Base-by-base conservation (phyloP, 1,140 invertebrate genomes). In the Nephila pilipes region DNA sequence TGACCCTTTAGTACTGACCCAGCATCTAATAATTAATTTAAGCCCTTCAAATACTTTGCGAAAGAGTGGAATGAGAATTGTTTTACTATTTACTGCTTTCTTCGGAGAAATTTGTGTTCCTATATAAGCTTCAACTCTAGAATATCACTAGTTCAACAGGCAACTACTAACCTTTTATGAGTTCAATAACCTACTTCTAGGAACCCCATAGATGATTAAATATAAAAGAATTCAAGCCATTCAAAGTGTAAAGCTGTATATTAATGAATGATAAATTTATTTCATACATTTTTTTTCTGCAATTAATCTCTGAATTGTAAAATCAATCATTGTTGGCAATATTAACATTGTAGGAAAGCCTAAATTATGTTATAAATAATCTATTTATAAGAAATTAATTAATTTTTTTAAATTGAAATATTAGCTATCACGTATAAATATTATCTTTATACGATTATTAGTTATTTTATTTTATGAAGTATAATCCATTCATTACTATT, bases 1-100 rank as follows among this genome's bases (percentile, higher is more conserved):
- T 18, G 12, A 36, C 29, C 14, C 63, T 29, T 14, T 65, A 8
- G 25, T 65, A 75, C 29, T 32, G 29, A 75, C 14, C 36, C 69
- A 75, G 69, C 69, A 75, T 32, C 69, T 36, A 14, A 18, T 29
- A 75, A 75, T 75, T 75, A 75, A 75, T 32, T 75, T 75, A 75
- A 32, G 36, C 32, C 29, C 69, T 22, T 18, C 14, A 29, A 32
- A 75, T 20, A 75, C 16, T 29, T 18, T 29, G 14, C 22, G 18
- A 75, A 36, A 36, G 29, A 36, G 29, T 2, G 3, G 29, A 36
- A 75, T 32, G 32, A 29, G 29, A 29, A 75, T 16, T 75, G 69
- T 75, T 75, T 75, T 75, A 75, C 69, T 75, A 36, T 14, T 16
- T 32, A 29, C 6, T 36, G 69, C 29, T 75, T 75, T 29, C 69